phyloP scores from a whole-genome alignment of 2,113 vertebrate species.

The Tauraco erythrolophus region DNA sequence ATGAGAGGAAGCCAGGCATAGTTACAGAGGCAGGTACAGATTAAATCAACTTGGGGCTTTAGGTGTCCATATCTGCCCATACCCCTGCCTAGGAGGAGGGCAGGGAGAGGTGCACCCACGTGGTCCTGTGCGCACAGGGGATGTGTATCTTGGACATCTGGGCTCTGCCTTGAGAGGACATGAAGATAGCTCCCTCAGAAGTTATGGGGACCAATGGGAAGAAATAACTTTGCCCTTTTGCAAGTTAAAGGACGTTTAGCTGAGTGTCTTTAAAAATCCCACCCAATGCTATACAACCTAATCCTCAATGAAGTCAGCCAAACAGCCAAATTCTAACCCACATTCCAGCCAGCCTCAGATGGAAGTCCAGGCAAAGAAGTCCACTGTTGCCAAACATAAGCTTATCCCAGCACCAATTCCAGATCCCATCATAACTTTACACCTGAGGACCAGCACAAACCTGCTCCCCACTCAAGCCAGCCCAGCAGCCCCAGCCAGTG shows the following conservation, averaged over 20 bases:
- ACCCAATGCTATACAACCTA: not conserved
- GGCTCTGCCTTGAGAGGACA: not conserved
- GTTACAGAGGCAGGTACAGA: conserved; percentile 54
- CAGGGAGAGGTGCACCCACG: not conserved
- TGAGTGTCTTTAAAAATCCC: not conserved
- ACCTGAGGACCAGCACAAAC: not conserved
- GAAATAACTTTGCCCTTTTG: not conserved
- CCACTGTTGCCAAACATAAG: fast-evolving
- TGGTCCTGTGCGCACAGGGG: not conserved
- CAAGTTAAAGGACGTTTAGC: not conserved
- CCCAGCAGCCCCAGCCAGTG: not conserved
- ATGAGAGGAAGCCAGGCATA: conserved; percentile 44
- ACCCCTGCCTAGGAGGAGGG: not conserved
- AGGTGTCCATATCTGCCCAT: not conserved
- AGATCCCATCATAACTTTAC: not conserved
- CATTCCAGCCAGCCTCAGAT: fast-evolving
- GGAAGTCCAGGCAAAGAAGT: not conserved
- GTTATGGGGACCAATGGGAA: not conserved
- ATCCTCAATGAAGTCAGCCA: not conserved
- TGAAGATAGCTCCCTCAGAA: not conserved
- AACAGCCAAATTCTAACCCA: not conserved
- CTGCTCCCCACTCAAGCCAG: not conserved
- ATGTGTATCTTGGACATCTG: not conserved
- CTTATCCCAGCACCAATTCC: not conserved
- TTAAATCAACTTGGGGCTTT: not conserved